Evolutionary conservation across 2,888 invertebrate genomes (phyloP).

Genomic region (Parnassius smintheus): DNA sequence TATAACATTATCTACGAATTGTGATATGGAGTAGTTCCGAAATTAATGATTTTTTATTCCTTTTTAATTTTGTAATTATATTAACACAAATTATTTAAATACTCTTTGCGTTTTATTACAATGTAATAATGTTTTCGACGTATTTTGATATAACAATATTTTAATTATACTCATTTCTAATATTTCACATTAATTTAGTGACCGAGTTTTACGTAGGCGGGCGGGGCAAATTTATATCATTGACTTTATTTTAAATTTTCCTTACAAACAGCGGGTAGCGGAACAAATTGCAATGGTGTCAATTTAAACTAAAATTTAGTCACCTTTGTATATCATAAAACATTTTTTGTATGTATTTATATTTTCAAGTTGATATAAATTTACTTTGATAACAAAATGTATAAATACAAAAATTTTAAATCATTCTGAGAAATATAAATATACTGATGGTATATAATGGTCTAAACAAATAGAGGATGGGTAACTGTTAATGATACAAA

Average conservation of each 20-base stretch:
- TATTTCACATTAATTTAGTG: slow-evolving; percentile 27
- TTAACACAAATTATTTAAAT: too few species aligned
- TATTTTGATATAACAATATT: too few species aligned
- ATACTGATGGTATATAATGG: too few species aligned
- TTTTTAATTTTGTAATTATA: too few species aligned
- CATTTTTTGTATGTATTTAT: slow-evolving; percentile 12
- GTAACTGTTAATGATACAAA: too few species aligned
- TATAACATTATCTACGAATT: too few species aligned
- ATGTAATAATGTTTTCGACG: too few species aligned
- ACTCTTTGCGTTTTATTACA: too few species aligned
- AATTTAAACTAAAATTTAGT: slow-evolving; percentile 22
- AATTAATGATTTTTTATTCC: too few species aligned
- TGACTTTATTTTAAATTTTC: slow-evolving; percentile 30
- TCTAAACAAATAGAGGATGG: too few species aligned
- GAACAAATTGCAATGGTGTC: slow-evolving; percentile 27
- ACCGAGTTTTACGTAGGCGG: slow-evolving; percentile 15
- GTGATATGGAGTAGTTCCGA: too few species aligned
- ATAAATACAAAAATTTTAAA: not conserved
- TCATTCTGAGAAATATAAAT: too few species aligned
- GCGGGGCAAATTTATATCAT: slow-evolving; percentile 26
- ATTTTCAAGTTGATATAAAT: slow-evolving; percentile 2
- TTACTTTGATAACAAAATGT: not conserved
- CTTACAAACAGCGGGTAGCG: slow-evolving; percentile 28
- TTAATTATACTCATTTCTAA: slow-evolving; percentile 34
- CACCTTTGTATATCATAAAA: slow-evolving; percentile 27